Evolutionary conservation across 2,797 vertebrate species (phyloP), one percentile per base, ranked within the genome.

Genomic region (Spheniscus humboldti): DNA sequence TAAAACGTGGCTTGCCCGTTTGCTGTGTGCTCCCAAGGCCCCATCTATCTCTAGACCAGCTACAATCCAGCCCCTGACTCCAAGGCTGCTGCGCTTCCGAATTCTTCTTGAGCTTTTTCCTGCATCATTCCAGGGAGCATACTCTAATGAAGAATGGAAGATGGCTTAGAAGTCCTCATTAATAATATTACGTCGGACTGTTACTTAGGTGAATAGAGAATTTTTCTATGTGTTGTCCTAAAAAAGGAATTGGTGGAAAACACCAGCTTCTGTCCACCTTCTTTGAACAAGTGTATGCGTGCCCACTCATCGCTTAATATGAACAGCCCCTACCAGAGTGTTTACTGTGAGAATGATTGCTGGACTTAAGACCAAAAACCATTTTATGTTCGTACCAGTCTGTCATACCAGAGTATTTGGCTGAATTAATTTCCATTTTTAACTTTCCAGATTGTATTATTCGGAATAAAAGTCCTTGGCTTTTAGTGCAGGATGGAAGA

Each of bases 401-500:
- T 96, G 47, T 90, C 28, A 11, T 37, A 68, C n/a, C 9, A 41
- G 41, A 90, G 11, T 69, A 75, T 83, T 55, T 81, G 75, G 31
- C 69, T 88, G 68, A 94, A 47, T 64, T 71, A 39, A 75, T 75
- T 91, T 86, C 41, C 24, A 27, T 77, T 86, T 94, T 81, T 72
- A 41, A 53, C 31, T 76, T 93, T 48, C 62, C 35, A 53, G 22
- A 57, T 66, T 88, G 43, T 75, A 35, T 81, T 64, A 92, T 83
- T 91, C 82, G 66, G 66, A 95, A 91, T 94, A 96, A 96, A 95
- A 91, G 12, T 83, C 27, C 30, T 91, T 94, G 78, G 31, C 60
- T 73, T 92, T 94, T 94, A 74, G 57, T 77, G 81, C 45, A 41
- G 53, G 53, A n/a, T 85, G 63, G 52, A 92, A 3, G 2, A 60